These are phyloP conservation scores for Emydocephalus ijimae DNA, from an alignment of 2,113 vertebrate genomes.

Conservation along the genomic window DNA sequence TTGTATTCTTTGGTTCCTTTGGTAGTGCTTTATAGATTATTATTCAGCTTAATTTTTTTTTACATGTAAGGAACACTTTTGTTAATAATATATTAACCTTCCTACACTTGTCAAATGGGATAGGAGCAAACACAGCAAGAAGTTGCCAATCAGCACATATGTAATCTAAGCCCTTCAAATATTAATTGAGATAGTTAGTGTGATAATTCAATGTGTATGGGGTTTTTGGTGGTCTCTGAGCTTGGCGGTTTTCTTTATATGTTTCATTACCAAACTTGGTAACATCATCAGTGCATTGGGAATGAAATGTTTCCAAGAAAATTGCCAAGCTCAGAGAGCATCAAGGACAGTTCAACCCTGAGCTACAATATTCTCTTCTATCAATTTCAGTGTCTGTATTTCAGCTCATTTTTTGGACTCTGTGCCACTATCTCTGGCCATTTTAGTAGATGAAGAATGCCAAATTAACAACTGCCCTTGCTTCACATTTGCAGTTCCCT, in stretches of 20 bases:
- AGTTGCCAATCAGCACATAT: not conserved
- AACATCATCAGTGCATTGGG: not conserved
- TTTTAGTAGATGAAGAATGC: not conserved
- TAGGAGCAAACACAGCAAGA: not conserved
- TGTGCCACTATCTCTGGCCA: not conserved
- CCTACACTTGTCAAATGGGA: not conserved
- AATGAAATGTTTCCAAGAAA: not conserved
- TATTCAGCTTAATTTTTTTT: not conserved
- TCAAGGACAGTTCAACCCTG: not conserved
- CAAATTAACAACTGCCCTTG: not conserved
- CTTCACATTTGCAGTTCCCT: not conserved
- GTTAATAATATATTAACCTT: not conserved
- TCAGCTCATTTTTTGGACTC: not conserved
- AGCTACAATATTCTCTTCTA: not conserved
- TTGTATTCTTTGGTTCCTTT: not conserved
- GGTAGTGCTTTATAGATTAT: not conserved
- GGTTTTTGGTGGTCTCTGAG: not conserved
- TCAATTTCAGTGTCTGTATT: not conserved
- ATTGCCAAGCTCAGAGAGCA: not conserved
- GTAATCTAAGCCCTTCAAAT: not conserved
- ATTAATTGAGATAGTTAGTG: not conserved
- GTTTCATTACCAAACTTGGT: not conserved
- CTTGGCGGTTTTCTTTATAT: not conserved
- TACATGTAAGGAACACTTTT: not conserved
- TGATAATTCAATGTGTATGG: not conserved